Base-by-base conservation (phyloP, 2,797 vertebrate genomes). In the Lacerta bilineata region DNA sequence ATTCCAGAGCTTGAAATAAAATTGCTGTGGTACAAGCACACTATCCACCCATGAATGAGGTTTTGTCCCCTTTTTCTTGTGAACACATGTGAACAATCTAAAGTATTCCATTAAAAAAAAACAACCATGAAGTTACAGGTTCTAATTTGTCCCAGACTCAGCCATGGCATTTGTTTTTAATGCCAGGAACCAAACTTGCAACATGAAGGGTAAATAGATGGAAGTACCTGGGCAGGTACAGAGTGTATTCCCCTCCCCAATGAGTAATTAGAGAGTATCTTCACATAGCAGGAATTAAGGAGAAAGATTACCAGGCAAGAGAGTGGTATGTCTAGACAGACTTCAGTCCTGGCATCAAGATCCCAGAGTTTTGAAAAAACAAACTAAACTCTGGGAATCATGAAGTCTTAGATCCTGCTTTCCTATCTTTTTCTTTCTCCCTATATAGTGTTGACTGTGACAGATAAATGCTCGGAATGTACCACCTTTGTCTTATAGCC, bases 41-140 rank as follows among this genome's bases (percentile, higher is more conserved):
- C 36, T 27, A 18, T 64, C 33, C 27, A 8, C 9, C 61, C 9
- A 55, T 41, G 10, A 79, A 29, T 50, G 55, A 9, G 50, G n/a
- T 76, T 66, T 93, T 85, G 83, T 1, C 8, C 78, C 88, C 91
- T 78, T 90, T 87, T 23, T 87, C 87, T 8, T 10, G 93, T 91
- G 92, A 93, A 92, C 92, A 91, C 91, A 91, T 93, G 91, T 93
- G 87, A 86, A 89, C 4, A 0, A 89, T 50, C 78, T 92, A 93
- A 95, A 90, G 33, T 36, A 69, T 27, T 83, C 69, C 64, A 25
- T 33, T 39, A n/a, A 87, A 66, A 87, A 72, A 68, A 39, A n/a
- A n/a, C 50, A 33, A 33, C 25, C 50, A 55, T 0, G 13, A 55
- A 55, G 20, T 72, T 74, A 8, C 64, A 81, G 18, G 27, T 33